Base-by-base conservation (phyloP, 2,113 vertebrate species). In the Xiphophorus maculatus region DNA sequence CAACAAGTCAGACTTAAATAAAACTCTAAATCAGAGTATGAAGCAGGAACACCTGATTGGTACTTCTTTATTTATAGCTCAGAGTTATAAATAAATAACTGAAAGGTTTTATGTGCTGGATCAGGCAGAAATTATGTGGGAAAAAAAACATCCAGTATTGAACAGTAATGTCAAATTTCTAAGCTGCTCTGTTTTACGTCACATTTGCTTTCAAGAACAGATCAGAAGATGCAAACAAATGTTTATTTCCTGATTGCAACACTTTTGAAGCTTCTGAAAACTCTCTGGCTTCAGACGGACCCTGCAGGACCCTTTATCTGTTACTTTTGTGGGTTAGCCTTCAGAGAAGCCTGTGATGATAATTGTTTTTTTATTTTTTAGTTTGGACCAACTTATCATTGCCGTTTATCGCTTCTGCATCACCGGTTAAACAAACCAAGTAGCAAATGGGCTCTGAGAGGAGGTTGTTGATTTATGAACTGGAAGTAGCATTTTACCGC, bases 251-350 rank as follows among this genome's bases (percentile, higher is more conserved):
- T 54, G 25, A 83, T 88, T 0, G 17, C 67, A 28, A 76, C 65
- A 32, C 7, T 1, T 86, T 75, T 67, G 60, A 81, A 25, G 40
- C 40, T 75, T 60, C 1, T 62, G 62, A 42, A 87, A 81, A 87
- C 92, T 86, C 92, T 91, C 82, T 91, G 86, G 74, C 75, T 80
- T 74, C 51, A 76, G 63, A 60, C 25, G 25, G 77, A 84, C 51
- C 77, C 44, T 65, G 30, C 66, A 54, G 68, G 76, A 89, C 74
- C 83, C 82, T 90, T 84, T 51, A 84, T 90, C 87, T 82, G 13
- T 63, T 76, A 58, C 63, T 40, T 70, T 79, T 13, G 11, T 68
- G 69, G 74, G 61, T 68, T 60, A 5, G 33, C 48, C 77, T 89
- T 89, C 70, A 87, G 87, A 89, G 66, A 74, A 13, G 25, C 51